These are phyloP conservation scores for Odontocerum albicorne DNA, from an alignment of 2,888 invertebrate genomes.

Conservation along the genomic window DNA sequence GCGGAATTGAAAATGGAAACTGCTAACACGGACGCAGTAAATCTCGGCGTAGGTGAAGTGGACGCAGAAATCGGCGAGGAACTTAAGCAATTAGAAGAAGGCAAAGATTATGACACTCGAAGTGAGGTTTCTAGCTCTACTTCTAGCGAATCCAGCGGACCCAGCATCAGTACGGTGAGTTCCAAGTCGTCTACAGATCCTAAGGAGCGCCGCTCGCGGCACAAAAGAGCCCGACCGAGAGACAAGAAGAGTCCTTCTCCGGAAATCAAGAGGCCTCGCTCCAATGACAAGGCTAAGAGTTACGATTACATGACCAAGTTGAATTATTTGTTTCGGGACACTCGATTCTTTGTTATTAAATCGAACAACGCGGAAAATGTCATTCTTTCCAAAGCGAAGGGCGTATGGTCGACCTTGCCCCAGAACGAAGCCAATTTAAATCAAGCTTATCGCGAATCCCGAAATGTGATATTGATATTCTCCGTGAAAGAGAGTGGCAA, in stretches of 20 bases:
- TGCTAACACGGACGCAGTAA: constrained; percentile 62
- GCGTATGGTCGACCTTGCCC: constrained; percentile 97
- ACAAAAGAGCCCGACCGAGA: constrained; percentile 51
- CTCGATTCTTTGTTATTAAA: constrained; percentile 95
- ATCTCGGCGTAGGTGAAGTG: constrained; percentile 66
- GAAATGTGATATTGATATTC: constrained; percentile 93
- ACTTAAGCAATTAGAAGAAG: constrained; percentile 72
- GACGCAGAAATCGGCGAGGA: constrained; percentile 79
- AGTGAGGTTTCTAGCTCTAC: constrained; percentile 88
- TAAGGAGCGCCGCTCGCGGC: constrained; percentile 58
- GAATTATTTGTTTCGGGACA: constrained; percentile 92
- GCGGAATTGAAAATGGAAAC: constrained; percentile 47
- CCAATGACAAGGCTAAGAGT: constrained; percentile 60
- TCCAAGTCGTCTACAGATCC: constrained; percentile 63
- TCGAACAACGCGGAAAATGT: constrained; percentile 98
- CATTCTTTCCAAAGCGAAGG: constrained; percentile 89
- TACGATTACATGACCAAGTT: constrained; percentile 87
- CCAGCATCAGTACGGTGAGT: constrained; percentile 79
- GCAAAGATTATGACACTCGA: constrained; percentile 75
- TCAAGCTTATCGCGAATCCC: constrained; percentile 88
- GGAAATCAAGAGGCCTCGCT: constrained; percentile 45
- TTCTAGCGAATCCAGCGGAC: constrained; percentile 70
- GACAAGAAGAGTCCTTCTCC: constrained; percentile 41
- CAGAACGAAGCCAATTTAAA: constrained; percentile 96
- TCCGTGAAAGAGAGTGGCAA: constrained; percentile 98